A percentile compares a stretch with the other conserved stretches of the same genome.
Conservation (phyloP, 1,140 invertebrate species). For the Pseudomyrmex concolor region DNA sequence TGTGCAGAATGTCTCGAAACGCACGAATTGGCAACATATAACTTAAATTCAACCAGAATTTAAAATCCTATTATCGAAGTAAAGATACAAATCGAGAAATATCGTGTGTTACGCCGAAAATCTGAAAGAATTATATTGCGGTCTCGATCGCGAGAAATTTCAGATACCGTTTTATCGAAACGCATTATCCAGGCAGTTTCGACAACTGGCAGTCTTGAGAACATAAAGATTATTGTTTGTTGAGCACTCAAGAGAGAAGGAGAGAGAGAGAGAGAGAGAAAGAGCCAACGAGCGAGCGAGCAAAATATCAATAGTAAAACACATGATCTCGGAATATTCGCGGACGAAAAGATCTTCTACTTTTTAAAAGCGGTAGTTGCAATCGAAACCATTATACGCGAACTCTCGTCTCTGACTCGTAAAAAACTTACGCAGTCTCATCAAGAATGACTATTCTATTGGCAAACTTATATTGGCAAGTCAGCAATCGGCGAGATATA, state of each 20-base stretch:
- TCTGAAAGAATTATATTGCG: slow-evolving; percentile 15
- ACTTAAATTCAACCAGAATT: slow-evolving; percentile 29
- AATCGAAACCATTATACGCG: slow-evolving; percentile 10
- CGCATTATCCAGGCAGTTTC: slow-evolving; percentile 25
- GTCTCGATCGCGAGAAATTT: slow-evolving; percentile 37
- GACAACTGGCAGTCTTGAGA: slow-evolving; percentile 23
- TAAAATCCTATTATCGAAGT: slow-evolving; percentile 27
- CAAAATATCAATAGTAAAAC: not conserved
- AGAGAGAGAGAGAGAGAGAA: too few relatives aligned
- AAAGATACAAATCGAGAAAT: slow-evolving; percentile 26
- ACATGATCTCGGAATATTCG: slow-evolving; percentile 23
- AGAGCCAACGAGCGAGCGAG: not conserved
- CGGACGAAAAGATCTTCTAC: slow-evolving; percentile 1
- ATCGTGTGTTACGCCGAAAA: slow-evolving; percentile 14
- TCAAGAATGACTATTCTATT: slow-evolving; percentile 21
- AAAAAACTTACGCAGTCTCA: slow-evolving; percentile 6
- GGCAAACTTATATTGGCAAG: slow-evolving; percentile 17
- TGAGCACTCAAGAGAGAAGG: not conserved
- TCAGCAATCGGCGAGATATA: slow-evolving; percentile 6
- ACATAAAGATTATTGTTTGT: slow-evolving; percentile 42
- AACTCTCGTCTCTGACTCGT: not conserved
- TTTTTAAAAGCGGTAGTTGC: not conserved
- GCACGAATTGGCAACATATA: slow-evolving; percentile 12
- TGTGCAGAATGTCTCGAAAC: not conserved
- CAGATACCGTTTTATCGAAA: slow-evolving; percentile 49